Evolutionary conservation across 1,140 invertebrate species (phyloP).

Genomic region (Cyclargus thomasi): DNA sequence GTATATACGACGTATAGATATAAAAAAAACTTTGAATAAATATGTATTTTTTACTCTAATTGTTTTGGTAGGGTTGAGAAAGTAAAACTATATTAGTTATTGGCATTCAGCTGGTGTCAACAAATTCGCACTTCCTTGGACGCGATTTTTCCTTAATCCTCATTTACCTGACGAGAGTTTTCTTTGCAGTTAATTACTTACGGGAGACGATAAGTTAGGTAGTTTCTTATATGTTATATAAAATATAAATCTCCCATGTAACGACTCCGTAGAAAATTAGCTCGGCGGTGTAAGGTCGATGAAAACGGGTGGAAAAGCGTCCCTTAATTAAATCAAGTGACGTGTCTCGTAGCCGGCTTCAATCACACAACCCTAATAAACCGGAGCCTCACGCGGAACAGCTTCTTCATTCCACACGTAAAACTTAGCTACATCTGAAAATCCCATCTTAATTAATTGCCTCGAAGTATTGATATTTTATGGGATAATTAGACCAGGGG

Average conservation of each 20-base stretch:
- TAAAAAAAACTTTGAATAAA: no score
- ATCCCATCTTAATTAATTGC: slow-evolving; percentile 17
- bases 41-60: no score
- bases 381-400: slow-evolving; percentile 45
- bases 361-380: slow-evolving; percentile 73
- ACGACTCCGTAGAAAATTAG: slow-evolving; percentile 66
- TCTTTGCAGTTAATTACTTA: not conserved
- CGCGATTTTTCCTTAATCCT: no score
- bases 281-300: slow-evolving; percentile 52
- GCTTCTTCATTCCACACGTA: slow-evolving; percentile 32
- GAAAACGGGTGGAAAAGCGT: slow-evolving; percentile 65
- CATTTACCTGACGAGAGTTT: not conserved
- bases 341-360: slow-evolving; percentile 67
- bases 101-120: no score
- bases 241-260: slow-evolving; percentile 54
- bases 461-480: not conserved
- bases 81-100: no score
- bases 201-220: not conserved
- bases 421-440: slow-evolving; percentile 14
- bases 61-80: no score
- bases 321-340: slow-evolving; percentile 75
- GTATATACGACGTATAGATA: no score
- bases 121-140: no score
- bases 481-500: not conserved
- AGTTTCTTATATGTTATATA: slow-evolving; percentile 25